A percentile compares a stretch with the other conserved stretches of the same genome.
Evolutionary conservation across 2,113 vertebrate species (phyloP).

Genomic region (Catharus minimus): DNA sequence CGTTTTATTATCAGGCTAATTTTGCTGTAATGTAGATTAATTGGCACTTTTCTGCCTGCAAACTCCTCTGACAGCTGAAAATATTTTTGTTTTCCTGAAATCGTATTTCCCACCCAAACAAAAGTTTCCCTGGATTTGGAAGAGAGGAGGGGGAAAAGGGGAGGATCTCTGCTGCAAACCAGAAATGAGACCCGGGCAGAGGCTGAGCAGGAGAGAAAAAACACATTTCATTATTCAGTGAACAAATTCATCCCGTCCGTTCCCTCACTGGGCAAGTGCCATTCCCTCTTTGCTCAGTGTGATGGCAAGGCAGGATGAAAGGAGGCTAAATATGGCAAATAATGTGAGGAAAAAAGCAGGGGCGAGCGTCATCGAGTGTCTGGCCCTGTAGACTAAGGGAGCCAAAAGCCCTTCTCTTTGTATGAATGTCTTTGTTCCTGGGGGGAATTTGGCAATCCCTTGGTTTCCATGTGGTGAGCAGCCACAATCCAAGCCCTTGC

Average conservation of each 20-base stretch:
- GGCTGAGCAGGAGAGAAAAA: background rate
- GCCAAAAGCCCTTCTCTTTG: background rate
- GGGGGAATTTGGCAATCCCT: background rate
- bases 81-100: background rate
- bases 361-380: rapidly evolving
- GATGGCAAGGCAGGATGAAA: background rate
- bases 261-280: background rate
- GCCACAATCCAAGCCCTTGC: background rate
- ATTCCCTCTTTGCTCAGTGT: background rate
- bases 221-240: background rate
- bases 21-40: constrained; percentile 65
- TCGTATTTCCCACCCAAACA: background rate
- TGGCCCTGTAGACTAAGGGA: background rate
- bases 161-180: background rate
- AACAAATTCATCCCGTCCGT: rapidly evolving
- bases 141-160: background rate
- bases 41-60: constrained; percentile 6
- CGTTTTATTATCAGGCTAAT: constrained; percentile 65
- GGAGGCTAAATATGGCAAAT: background rate
- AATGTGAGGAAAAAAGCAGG: background rate
- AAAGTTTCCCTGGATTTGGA: background rate
- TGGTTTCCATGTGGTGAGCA: background rate
- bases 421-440: background rate
- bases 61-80: background rate
- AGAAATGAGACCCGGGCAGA: background rate